phyloP scores from a whole-genome alignment of 2,113 vertebrate genomes.

The Calonectris borealis region DNA sequence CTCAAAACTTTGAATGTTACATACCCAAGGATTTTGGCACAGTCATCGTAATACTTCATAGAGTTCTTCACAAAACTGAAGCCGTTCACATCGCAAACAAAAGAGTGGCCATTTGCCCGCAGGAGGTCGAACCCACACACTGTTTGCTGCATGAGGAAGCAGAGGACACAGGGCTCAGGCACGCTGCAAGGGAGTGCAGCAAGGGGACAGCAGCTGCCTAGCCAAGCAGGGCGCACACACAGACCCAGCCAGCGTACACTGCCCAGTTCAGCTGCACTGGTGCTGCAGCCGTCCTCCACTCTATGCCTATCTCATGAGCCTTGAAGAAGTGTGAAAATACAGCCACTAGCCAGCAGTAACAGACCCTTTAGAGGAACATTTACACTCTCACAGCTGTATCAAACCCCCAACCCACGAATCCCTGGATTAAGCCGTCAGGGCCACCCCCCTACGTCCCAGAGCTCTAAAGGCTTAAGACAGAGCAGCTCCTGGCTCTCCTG shows the following conservation, averaged over 20 bases:
- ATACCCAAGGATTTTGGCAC: conserved; percentile 97
- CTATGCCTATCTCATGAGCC: not conserved
- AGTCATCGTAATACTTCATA: conserved; percentile 99
- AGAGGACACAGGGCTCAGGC: not conserved
- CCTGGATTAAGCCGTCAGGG: not conserved
- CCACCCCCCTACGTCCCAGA: not conserved
- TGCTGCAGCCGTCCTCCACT: not conserved
- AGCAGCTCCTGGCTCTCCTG: not conserved
- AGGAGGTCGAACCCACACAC: conserved; percentile 97
- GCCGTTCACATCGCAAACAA: conserved; percentile 96
- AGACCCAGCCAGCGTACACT: accelerated
- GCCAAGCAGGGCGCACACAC: not conserved
- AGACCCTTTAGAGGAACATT: not conserved
- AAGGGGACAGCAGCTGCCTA: not conserved
- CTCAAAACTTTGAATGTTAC: not conserved
- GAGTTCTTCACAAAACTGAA: conserved; percentile 99
- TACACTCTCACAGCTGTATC: not conserved
- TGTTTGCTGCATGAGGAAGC: conserved; percentile 84
- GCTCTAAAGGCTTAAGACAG: not conserved
- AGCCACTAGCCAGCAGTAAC: not conserved
- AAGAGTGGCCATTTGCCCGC: conserved; percentile 94
- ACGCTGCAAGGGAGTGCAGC: not conserved
- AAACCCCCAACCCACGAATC: not conserved
- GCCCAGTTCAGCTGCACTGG: not conserved
- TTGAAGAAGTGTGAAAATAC: not conserved